A percentile compares a stretch with the other conserved stretches of the same genome.
Evolutionary conservation across 2,113 vertebrate species (phyloP).

Genomic region (Austrofundulus limnaeus): DNA sequence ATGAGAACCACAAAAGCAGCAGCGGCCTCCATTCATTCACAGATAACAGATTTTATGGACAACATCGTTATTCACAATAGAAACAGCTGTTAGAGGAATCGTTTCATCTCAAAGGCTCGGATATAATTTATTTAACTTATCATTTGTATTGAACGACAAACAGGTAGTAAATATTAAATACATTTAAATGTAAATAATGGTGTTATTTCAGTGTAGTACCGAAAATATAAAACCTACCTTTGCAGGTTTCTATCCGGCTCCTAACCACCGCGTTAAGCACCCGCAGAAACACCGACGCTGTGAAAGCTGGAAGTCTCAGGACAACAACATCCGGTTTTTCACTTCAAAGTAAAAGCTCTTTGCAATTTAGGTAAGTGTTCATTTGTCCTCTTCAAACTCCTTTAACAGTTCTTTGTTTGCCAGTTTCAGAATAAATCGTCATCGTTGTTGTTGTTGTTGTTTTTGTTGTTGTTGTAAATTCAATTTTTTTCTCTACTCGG

Average conservation of each 20-base stretch:
- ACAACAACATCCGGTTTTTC: not conserved
- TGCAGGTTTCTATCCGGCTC: slow-evolving; percentile 65
- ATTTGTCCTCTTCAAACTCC: no score
- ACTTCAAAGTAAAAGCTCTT: slow-evolving; percentile 48
- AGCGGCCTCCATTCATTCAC: slow-evolving; percentile 30
- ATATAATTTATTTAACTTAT: not conserved
- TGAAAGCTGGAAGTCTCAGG: slow-evolving; percentile 10
- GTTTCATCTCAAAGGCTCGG: slow-evolving; percentile 42
- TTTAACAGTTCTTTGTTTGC: no score
- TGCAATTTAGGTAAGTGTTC: no score
- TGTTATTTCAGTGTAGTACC: not conserved
- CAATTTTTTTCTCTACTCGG: no score
- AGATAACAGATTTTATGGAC: not conserved
- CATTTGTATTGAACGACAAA: not conserved
- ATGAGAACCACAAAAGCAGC: slow-evolving; percentile 24
- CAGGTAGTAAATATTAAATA: rapidly evolving
- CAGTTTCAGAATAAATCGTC: no score
- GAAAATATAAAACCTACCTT: slow-evolving; percentile 66
- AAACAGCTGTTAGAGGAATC: slow-evolving; percentile 46
- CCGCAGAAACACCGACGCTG: slow-evolving; percentile 65
- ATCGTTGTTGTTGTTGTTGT: no score
- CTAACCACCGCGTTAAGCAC: slow-evolving; percentile 74
- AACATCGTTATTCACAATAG: slow-evolving; percentile 31
- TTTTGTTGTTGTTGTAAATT: no score
- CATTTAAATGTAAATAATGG: not conserved